phyloP scores from a whole-genome alignment of 2,797 vertebrate genomes.

The Pseudochirops cupreus region DNA sequence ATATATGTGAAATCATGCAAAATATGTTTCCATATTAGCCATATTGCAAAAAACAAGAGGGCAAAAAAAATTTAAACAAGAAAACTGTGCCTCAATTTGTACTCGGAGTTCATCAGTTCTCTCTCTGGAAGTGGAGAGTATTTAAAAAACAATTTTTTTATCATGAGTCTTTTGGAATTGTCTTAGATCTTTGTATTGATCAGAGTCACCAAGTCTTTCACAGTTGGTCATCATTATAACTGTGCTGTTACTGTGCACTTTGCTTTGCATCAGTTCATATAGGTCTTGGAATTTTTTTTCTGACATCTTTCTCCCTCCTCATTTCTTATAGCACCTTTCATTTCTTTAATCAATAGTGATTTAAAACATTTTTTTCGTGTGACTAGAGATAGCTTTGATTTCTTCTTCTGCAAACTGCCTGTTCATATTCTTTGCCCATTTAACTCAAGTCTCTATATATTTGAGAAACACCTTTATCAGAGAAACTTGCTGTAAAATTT shows the following conservation, averaged over 20 bases:
- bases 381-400: background rate
- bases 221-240: background rate
- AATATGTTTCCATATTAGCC: no score
- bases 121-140: background rate
- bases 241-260: no score
- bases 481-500: background rate
- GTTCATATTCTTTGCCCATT: background rate
- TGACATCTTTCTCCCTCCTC: background rate
- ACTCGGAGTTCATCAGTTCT: background rate
- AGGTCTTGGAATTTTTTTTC: background rate
- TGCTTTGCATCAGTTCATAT: background rate
- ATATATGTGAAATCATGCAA: no score
- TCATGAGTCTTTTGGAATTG: background rate
- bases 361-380: background rate
- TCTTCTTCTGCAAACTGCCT: background rate
- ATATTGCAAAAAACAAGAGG: no score
- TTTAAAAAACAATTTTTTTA: no score
- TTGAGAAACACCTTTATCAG: background rate
- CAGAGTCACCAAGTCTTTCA: background rate
- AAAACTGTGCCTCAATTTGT: background rate
- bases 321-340: background rate
- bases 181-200: background rate
- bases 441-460: background rate
- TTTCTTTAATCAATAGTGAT: background rate
- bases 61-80: background rate